Base-by-base conservation (phyloP, 2,113 vertebrate genomes). In the Myotis brandtii region DNA sequence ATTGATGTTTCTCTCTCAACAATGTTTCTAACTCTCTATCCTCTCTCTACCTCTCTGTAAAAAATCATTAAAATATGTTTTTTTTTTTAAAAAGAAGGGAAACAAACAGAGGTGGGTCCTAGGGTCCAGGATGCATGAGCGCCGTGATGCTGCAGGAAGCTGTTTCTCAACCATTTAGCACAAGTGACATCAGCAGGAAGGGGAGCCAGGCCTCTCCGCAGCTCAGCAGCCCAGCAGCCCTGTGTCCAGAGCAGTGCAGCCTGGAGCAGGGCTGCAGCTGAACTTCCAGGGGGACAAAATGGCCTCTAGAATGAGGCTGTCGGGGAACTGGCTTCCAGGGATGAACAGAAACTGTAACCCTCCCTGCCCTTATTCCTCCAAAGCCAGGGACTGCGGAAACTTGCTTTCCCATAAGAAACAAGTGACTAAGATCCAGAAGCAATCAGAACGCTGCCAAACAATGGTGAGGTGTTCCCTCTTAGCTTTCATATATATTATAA, bases 401-500 rank as follows among this genome's bases (percentile, higher is more conserved):
- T 4, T 85, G 80, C 4, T 25, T 92, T 82, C 86, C 93, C 62
- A 18, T 77, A 76, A 87, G 20, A 93, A 25, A 72, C 16, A 75
- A 80, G n/a, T 32, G 25, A 90, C 70, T 73, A 70, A 40, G 92
- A 76, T 30, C 76, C 3, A 82, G 66, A 85, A 46, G 59, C 34
- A 89, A 92, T 76, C 80, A 88, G 34, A 93, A 93, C 64, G 84
- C 40, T 56, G 84, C 40, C 46, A 87, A 90, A 93, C 46, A 54
- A 70, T 32, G 43, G 50, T 59, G 79, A 91, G 83, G 25, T 64
- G 64, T 40, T 87, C 46, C 89, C 5, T 62, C 93, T 90, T 77
- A 46, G 77, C 64, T 75, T 83, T 91, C 89, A 95, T 82, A 95
- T 92, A 70, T 77, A 87, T 93, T 96, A 85, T 76, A 95, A 94